Evolutionary conservation across 2,797 vertebrate species (phyloP).

Genomic region (Megaceryle alcyon): DNA sequence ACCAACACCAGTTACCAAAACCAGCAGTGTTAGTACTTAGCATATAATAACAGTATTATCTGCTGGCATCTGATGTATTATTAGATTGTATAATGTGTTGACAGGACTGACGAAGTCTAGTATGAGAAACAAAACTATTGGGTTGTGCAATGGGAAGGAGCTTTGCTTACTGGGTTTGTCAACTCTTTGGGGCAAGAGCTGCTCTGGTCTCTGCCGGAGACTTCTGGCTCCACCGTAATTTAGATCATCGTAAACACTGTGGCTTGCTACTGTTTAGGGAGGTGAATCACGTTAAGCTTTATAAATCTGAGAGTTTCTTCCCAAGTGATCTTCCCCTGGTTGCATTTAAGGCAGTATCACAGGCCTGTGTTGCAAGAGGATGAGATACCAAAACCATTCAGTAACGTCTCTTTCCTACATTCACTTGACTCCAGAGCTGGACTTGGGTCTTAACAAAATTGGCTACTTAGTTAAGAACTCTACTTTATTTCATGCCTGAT

Average conservation of each 20-base stretch:
- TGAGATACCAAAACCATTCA: neutral
- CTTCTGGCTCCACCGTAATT: neutral
- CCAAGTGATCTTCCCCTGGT: neutral
- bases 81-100: neutral
- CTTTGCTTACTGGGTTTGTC: neutral
- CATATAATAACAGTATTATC: neutral
- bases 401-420: neutral
- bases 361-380: neutral
- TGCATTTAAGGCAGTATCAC: neutral
- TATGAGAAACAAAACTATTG: neutral
- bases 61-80: neutral
- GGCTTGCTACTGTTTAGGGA: neutral
- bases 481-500: neutral
- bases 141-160: neutral
- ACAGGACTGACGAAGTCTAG: neutral
- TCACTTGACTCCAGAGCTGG: neutral
- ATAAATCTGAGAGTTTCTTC: neutral
- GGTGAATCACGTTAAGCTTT: neutral
- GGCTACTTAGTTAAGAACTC: neutral
- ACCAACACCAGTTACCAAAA: neutral
- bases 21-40: neutral
- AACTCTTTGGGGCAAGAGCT: neutral
- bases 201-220: neutral
- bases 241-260: neutral
- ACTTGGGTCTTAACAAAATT: neutral